Evolutionary conservation across 2,888 invertebrate species (phyloP), one percentile per base, ranked within the genome.

Genomic region (Therioaphis trifolii): DNA sequence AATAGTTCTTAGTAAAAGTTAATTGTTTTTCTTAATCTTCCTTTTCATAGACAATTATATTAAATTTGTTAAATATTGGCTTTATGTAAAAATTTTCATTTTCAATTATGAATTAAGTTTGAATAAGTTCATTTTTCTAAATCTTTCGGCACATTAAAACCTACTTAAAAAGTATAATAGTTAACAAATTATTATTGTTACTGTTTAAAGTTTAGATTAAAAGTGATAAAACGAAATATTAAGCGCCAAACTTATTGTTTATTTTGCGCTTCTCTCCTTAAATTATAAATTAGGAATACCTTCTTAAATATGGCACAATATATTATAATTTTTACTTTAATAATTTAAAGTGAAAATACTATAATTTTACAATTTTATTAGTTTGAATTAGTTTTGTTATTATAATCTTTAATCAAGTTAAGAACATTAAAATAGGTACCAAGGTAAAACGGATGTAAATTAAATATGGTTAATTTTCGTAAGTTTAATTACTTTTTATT

Each of bases 101-200:
- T 68, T 43, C 21, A 9, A 5, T 21, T 40, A 21, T 69, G 24
- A 68, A 5, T 68, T 68, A 43, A 21, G 43, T 14, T 43, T 11
- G 24, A 68, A 2, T 69, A 46, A 69, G 4, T 2, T 24, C 24
- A 18, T 69, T 46, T 14, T 12, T 24, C 15, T 69, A 46, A 69
- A 46, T 69, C 21, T 69, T 69, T 46, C 7, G 7, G 43, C 21
- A 69, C 21, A 46, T 69, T 15, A 15, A 24, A 24, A 2, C 24
- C 15, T 0, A 69, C 43, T 69, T 69, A 46, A 1, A 43, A 43
- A 43, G 21, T 40, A 66, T n/a, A 15, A 35, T 68, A 68, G 43
- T 43, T 43, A 43, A 43, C 21, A 68, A 46, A 43, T 69, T 46
- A 69, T 69, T 69, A 46, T 69, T 69, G 24, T 46, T 43, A 24